These are phyloP conservation scores for Equus quagga DNA, from an alignment of 2,113 vertebrate species.

Conservation along the genomic window DNA sequence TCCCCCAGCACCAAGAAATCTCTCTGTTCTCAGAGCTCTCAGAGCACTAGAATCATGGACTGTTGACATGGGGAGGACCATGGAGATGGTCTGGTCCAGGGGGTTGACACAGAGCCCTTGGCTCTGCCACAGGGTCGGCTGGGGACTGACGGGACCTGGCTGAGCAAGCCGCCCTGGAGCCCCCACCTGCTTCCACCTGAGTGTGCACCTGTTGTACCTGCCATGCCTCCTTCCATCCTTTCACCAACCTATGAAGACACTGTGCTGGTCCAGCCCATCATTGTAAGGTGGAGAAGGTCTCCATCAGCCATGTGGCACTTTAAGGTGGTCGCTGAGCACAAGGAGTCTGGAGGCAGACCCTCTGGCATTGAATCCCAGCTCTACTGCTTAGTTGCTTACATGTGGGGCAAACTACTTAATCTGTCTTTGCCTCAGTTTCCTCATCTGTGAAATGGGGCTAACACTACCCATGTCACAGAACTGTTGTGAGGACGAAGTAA, in stretches of 20 bases:
- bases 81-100: background rate
- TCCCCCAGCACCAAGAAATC: background rate
- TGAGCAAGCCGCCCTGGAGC: background rate
- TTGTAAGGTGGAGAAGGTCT: background rate
- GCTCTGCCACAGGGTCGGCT: background rate
- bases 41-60: background rate
- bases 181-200: background rate
- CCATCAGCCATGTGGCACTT: background rate
- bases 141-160: background rate
- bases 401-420: background rate
- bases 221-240: background rate
- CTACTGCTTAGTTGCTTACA: background rate
- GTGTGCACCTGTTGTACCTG: background rate
- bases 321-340: background rate
- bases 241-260: background rate
- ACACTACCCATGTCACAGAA: accelerated
- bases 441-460: background rate
- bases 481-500: too few species aligned
- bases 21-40: background rate
- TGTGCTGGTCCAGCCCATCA: accelerated
- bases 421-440: background rate
- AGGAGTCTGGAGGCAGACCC: background rate
- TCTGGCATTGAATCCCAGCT: background rate
- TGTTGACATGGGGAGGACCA: background rate
- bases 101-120: background rate